phyloP scores from a whole-genome alignment of 2,113 vertebrate species.

The Petrocephalus microphthalmus region DNA sequence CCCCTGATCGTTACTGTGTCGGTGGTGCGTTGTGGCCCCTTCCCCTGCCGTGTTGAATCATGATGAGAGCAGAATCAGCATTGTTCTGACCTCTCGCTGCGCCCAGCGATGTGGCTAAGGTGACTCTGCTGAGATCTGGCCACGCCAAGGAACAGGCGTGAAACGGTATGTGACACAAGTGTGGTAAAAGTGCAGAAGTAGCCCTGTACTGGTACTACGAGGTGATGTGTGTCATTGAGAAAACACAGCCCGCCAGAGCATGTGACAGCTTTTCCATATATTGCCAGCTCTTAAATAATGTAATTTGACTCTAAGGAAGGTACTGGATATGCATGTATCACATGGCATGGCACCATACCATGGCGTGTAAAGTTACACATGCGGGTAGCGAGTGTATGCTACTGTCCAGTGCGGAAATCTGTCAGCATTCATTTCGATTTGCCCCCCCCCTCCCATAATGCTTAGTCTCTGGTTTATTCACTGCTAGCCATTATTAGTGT shows the following conservation, averaged over 20 bases:
- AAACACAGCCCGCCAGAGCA: background rate
- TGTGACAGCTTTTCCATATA: background rate
- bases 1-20: conserved; percentile 12
- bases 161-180: background rate
- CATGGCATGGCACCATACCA: background rate
- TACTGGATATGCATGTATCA: background rate
- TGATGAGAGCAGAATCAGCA: conserved; percentile 32
- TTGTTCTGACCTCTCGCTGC: conserved; percentile 26
- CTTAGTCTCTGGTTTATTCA: background rate
- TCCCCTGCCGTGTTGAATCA: conserved; percentile 25
- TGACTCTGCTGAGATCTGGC: background rate
- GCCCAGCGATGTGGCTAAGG: conserved; percentile 6
- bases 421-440: background rate
- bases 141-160: background rate
- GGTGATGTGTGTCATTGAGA: background rate
- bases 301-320: background rate
- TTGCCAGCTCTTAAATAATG: conserved; percentile 3
- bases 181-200: background rate
- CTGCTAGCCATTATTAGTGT: background rate
- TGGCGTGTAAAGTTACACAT: background rate
- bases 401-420: background rate
- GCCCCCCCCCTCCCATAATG: background rate
- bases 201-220: background rate
- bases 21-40: conserved; percentile 16
- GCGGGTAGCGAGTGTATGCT: background rate